phyloP scores from a whole-genome alignment of 2,113 vertebrate species.

The Erpornis zantholeuca region DNA sequence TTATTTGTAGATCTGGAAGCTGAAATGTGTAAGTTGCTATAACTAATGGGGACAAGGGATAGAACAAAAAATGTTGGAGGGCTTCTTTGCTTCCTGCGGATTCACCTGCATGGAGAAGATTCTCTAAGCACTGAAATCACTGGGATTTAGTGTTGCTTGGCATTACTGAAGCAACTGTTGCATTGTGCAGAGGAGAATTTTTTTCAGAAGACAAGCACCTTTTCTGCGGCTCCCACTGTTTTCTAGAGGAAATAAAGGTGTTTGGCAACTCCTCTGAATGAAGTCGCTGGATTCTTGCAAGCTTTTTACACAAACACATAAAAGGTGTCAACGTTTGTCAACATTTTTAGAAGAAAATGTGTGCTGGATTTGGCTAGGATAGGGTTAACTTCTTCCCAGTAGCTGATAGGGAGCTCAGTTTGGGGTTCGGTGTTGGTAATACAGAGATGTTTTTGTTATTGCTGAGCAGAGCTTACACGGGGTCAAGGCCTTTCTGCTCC shows the following conservation, averaged over 20 bases:
- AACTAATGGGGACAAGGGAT: background rate
- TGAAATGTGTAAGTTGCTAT: background rate
- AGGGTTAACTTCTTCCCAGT: background rate
- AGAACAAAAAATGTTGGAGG: background rate
- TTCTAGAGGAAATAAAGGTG: background rate
- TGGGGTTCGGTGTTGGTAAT: background rate
- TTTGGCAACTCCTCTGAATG: background rate
- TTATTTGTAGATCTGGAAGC: background rate
- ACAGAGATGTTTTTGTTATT: background rate
- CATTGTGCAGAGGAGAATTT: background rate
- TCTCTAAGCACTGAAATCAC: background rate
- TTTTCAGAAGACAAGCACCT: background rate
- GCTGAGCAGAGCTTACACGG: background rate
- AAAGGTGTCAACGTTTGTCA: background rate
- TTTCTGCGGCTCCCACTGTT: background rate
- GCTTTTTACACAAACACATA: background rate
- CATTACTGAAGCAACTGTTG: background rate
- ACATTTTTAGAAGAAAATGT: background rate
- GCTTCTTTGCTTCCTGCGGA: background rate
- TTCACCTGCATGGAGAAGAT: background rate
- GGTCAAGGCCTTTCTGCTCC: background rate
- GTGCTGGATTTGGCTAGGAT: background rate
- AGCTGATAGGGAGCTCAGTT: background rate
- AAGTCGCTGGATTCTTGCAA: background rate
- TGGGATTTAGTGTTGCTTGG: background rate